Percentiles rank a stretch among this genome's conserved stretches.
phyloP scores from a whole-genome alignment of 2,888 invertebrate genomes.

The Vesta saturnalis region DNA sequence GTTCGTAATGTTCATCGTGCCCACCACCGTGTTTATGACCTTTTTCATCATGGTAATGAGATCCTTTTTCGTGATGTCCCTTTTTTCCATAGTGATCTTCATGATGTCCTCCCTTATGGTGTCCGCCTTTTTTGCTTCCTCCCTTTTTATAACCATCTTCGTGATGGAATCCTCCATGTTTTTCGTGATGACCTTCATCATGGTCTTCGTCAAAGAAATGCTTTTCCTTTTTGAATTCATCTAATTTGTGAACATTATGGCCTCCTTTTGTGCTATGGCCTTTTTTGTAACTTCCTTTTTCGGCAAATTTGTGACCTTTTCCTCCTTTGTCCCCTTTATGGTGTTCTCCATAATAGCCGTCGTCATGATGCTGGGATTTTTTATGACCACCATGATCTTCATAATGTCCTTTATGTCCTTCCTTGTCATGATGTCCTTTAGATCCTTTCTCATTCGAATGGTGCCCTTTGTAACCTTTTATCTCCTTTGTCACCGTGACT shows the following conservation, averaged over 20 bases:
- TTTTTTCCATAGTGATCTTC: conserved; percentile 83
- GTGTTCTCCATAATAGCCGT: conserved; percentile 72
- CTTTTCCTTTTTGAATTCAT: conserved; percentile 88
- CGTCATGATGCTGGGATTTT: conserved; percentile 70
- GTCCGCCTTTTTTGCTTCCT: conserved; percentile 83
- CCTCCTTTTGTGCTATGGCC: conserved; percentile 89
- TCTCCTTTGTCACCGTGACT: conserved; percentile 70
- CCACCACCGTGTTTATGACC: conserved; percentile 83
- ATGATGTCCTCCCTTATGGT: conserved; percentile 79
- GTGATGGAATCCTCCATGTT: conserved; percentile 83
- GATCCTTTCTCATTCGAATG: conserved; percentile 72
- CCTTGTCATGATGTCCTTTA: conserved; percentile 76
- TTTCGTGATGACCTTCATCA: conserved; percentile 82
- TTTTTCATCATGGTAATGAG: conserved; percentile 80
- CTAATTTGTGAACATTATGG: conserved; percentile 84
- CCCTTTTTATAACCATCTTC: conserved; percentile 85
- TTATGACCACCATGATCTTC: conserved; percentile 71
- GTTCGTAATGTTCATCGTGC: conserved; percentile 79
- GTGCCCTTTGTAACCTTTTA: conserved; percentile 73
- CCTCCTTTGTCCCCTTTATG: conserved; percentile 75
- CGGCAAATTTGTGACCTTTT: conserved; percentile 71
- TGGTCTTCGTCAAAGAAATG: conserved; percentile 88
- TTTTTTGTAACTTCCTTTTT: conserved; percentile 82
- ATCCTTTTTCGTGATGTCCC: conserved; percentile 82
- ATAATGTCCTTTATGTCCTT: conserved; percentile 71